These are phyloP conservation scores for Euzophera pinguis DNA, from an alignment of 2,888 invertebrate species.

Conservation along the genomic window DNA sequence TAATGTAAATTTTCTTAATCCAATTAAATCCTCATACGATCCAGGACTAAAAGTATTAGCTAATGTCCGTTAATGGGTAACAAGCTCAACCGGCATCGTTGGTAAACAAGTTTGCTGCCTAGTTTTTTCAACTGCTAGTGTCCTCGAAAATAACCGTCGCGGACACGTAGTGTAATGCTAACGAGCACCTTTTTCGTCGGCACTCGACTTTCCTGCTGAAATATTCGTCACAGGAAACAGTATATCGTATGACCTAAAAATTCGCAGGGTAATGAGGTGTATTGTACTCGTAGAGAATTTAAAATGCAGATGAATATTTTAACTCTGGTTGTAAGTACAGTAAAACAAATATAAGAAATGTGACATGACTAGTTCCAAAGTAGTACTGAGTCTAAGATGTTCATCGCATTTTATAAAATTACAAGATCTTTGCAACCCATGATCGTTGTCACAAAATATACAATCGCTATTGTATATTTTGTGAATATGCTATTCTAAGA, in stretches of 20 bases:
- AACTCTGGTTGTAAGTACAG: too few relatives aligned
- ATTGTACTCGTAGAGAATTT: not conserved
- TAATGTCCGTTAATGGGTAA: constrained; percentile 7
- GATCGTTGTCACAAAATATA: too few relatives aligned
- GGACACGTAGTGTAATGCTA: constrained; percentile 41
- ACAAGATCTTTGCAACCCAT: too few relatives aligned
- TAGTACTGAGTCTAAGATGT: too few relatives aligned
- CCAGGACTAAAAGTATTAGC: not conserved
- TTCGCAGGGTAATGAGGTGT: constrained; percentile 1
- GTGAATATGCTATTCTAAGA: not conserved
- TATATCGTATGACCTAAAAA: constrained; percentile 7
- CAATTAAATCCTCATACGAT: constrained; percentile 7
- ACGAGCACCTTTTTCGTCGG: constrained; percentile 43
- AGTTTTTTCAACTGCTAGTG: constrained; percentile 55
- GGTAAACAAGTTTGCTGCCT: constrained; percentile 53
- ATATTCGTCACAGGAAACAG: constrained; percentile 23
- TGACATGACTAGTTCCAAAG: too few relatives aligned
- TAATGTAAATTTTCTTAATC: not conserved
- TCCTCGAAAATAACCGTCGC: constrained; percentile 73
- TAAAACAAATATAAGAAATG: too few relatives aligned
- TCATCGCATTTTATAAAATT: too few relatives aligned
- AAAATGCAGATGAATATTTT: not conserved
- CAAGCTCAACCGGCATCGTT: constrained; percentile 23
- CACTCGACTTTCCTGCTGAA: constrained; percentile 27
- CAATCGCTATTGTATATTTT: too few relatives aligned